phyloP scores from a whole-genome alignment of 2,888 invertebrate genomes.

The Zhuqinia jingwanae region DNA sequence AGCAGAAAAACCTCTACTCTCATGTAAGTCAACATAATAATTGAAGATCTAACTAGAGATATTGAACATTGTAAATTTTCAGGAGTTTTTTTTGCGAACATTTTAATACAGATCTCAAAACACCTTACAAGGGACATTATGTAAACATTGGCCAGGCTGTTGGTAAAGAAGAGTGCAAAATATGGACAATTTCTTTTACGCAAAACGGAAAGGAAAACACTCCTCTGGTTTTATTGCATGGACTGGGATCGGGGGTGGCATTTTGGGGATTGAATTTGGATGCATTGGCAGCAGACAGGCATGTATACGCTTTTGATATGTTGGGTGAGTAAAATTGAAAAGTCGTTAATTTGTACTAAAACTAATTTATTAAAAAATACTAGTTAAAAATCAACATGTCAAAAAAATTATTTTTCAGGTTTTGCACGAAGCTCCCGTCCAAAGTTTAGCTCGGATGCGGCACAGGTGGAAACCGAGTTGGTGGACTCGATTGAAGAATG shows the following conservation, averaged over 20 bases:
- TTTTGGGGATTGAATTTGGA: constrained; percentile 97
- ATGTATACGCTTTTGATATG: constrained; percentile 95
- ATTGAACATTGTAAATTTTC: too few relatives aligned
- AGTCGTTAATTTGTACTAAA: too few relatives aligned
- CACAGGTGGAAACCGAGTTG: constrained; percentile 92
- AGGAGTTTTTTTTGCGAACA: too few relatives aligned
- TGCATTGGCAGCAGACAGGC: constrained; percentile 88
- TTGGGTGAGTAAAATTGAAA: constrained; percentile 85
- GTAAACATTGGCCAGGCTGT: constrained; percentile 87
- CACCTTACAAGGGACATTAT: constrained; percentile 88
- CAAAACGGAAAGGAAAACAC: constrained; percentile 84
- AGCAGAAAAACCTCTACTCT: constrained; percentile 91
- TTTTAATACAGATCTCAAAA: constrained; percentile 84
- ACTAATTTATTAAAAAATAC: too few relatives aligned
- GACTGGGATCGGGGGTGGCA: constrained; percentile 95
- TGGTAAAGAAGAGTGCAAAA: constrained; percentile 84
- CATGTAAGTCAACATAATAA: too few relatives aligned
- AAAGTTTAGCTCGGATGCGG: constrained; percentile 88
- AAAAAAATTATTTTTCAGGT: constrained; percentile 82
- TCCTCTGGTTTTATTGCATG: constrained; percentile 95
- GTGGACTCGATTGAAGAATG: constrained; percentile 97
- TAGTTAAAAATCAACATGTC: too few relatives aligned
- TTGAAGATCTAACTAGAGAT: too few relatives aligned
- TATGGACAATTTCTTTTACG: constrained; percentile 87
- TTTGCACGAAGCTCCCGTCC: constrained; percentile 98